Evolutionary conservation across 1,140 invertebrate genomes (phyloP).

Genomic region (Akabosia matsudoensis): DNA sequence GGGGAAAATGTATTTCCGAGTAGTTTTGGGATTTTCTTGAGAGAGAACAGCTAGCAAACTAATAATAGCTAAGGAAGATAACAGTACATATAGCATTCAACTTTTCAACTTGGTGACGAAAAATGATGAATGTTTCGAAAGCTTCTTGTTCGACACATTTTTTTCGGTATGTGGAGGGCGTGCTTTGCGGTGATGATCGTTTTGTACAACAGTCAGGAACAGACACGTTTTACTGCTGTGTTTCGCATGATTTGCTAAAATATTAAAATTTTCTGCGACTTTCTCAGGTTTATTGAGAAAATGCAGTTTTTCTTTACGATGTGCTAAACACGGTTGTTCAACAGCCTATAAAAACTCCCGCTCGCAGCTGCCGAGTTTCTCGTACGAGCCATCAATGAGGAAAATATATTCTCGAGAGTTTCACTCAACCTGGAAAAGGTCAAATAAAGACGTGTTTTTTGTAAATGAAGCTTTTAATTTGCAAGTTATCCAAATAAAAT

Average conservation of each 20-base stretch:
- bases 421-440: too few species aligned
- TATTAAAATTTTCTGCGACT: background rate
- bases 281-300: background rate
- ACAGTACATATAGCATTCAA: background rate
- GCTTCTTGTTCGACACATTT: too few species aligned
- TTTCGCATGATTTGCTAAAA: background rate
- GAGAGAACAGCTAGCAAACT: background rate
- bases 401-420: too few species aligned
- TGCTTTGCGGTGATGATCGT: background rate
- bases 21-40: slow-evolving; percentile 6
- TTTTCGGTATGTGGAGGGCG: slow-evolving; percentile 28
- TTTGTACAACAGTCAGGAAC: too few species aligned
- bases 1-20: background rate
- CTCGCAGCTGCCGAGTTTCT: too few species aligned
- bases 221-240: too few species aligned
- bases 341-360: slow-evolving; percentile 9
- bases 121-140: slow-evolving; percentile 40
- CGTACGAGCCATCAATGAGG: too few species aligned
- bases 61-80: slow-evolving; percentile 12
- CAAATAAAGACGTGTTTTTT: too few species aligned
- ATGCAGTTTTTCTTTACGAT: slow-evolving; percentile 23
- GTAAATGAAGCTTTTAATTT: too few species aligned
- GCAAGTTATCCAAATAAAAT: too few species aligned
- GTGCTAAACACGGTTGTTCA: slow-evolving; percentile 15
- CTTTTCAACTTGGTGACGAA: slow-evolving; percentile 2